Base-by-base conservation (phyloP, 2,888 invertebrate genomes). In the Lithophane ornitopus region DNA sequence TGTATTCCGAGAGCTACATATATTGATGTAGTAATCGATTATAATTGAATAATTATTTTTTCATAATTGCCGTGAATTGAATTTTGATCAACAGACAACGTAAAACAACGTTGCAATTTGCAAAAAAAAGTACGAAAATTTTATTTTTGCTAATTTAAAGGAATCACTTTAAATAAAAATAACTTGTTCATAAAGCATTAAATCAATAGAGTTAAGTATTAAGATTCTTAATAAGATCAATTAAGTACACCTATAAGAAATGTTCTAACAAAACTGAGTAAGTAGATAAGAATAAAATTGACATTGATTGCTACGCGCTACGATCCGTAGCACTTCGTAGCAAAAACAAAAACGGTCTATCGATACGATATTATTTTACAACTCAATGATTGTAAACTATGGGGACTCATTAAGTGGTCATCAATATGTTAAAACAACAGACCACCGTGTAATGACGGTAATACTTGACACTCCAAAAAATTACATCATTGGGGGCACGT, bases 401-500 rank as follows among this genome's bases (percentile, higher is more conserved):
- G 61, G 58, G 93, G 89, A 92, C 89, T 91, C 88, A 91, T 91
- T 89, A 93, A 95, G 94, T 89, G 94, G 93, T 92, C 90, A 95
- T 95, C 93, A 91, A 93, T 89, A 91, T 90, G 91, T 92, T 94
- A 93, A 92, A 74, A 81, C 73, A 81, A 63, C 91, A 86, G 95
- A 94, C 94, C 94, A 94, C 95, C 94, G 89, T 80, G 82, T 84
- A 75, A 80, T 81, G 87, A 86, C 81, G 70, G 12, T 59, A 86
- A 86, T 80, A 88, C 87, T 88, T 85, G 78, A 83, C 74, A 74
- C 58, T 78, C 59, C 52, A 63, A 78, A 94, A 93, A 94, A 94
- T 92, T 89, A 85, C 88, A 86, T 91, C 91, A 94, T 94, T 93
- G 93, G 93, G 93, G 92, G 93, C 95, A 94, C 94, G 95, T 88